A percentile compares a stretch with the other conserved stretches of the same genome.
Conservation (phyloP, 2,888 invertebrate genomes). For the Danaus chrysippus region DNA sequence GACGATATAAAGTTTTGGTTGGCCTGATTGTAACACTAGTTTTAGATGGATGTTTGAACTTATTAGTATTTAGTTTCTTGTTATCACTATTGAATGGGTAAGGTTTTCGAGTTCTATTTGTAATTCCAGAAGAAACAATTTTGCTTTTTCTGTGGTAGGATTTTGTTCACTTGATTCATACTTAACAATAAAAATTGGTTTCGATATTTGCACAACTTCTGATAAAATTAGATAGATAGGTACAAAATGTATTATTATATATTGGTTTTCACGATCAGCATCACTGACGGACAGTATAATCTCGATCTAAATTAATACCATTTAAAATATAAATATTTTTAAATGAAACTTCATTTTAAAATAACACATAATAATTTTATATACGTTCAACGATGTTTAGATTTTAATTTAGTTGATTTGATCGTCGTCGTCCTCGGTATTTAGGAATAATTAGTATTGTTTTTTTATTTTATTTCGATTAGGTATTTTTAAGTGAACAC, state of each 20-base stretch:
- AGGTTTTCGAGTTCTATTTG: conserved; percentile 64
- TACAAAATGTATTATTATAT: conserved; percentile 55
- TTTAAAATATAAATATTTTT: too few species aligned
- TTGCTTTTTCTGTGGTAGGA: conserved; percentile 50
- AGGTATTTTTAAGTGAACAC: too few species aligned
- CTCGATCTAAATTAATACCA: too few species aligned
- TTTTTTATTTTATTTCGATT: too few species aligned
- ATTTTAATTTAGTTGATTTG: conserved; percentile 16
- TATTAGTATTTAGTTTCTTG: conserved; percentile 51
- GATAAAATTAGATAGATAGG: conserved; percentile 66
- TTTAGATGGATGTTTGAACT: conserved; percentile 51
- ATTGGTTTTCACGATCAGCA: conserved; percentile 20
- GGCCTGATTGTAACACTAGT: conserved; percentile 53
- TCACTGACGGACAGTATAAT: neutral
- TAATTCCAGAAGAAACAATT: conserved; percentile 48
- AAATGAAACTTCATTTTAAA: too few species aligned
- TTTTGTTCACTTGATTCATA: conserved; percentile 55
- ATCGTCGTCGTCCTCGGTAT: too few species aligned
- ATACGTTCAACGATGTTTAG: neutral
- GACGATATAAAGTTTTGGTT: conserved; percentile 52
- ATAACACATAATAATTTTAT: too few species aligned
- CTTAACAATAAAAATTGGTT: conserved; percentile 30
- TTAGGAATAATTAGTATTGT: too few species aligned
- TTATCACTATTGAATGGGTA: conserved; percentile 58
- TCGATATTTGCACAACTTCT: conserved; percentile 70